These are phyloP conservation scores for Heliconius eleuchia DNA, from an alignment of 1,140 invertebrate genomes.

Conservation along the genomic window DNA sequence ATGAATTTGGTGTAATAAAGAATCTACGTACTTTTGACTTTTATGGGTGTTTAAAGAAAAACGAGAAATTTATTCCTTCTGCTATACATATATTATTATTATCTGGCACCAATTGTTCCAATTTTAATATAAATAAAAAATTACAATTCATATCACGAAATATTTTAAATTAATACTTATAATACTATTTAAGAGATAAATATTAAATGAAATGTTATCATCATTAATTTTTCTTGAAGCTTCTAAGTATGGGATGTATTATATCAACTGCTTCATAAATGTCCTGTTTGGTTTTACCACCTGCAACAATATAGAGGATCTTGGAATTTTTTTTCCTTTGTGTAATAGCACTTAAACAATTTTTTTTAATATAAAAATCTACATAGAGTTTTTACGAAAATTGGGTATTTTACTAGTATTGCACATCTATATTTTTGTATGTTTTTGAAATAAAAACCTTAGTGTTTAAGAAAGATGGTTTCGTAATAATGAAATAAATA, in stretches of 20 bases:
- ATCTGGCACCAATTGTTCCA: background rate
- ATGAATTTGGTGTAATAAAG: too few relatives aligned
- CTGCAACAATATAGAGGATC: slow-evolving; percentile 80
- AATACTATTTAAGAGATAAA: background rate
- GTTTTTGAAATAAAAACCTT: slow-evolving; percentile 1
- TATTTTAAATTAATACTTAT: background rate
- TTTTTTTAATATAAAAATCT: too few relatives aligned
- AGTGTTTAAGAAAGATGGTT: too few relatives aligned
- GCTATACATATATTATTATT: too few relatives aligned
- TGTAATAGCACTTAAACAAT: too few relatives aligned
- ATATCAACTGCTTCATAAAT: slow-evolving; percentile 97
- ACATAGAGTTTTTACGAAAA: too few relatives aligned
- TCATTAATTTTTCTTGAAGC: slow-evolving; percentile 89
- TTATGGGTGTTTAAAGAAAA: too few relatives aligned
- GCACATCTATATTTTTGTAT: slow-evolving; percentile 9
- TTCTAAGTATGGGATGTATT: slow-evolving; percentile 98
- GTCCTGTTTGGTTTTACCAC: slow-evolving; percentile 95
- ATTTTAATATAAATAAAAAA: background rate
- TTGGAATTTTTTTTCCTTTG: too few relatives aligned
- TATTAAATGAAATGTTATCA: background rate
- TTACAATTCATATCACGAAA: background rate
- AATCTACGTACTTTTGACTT: too few relatives aligned
- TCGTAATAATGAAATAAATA: too few relatives aligned
- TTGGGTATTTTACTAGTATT: background rate
- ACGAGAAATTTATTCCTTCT: too few relatives aligned